Conservation (phyloP, 2,113 vertebrate genomes). For the Callithrix jacchus region DNA sequence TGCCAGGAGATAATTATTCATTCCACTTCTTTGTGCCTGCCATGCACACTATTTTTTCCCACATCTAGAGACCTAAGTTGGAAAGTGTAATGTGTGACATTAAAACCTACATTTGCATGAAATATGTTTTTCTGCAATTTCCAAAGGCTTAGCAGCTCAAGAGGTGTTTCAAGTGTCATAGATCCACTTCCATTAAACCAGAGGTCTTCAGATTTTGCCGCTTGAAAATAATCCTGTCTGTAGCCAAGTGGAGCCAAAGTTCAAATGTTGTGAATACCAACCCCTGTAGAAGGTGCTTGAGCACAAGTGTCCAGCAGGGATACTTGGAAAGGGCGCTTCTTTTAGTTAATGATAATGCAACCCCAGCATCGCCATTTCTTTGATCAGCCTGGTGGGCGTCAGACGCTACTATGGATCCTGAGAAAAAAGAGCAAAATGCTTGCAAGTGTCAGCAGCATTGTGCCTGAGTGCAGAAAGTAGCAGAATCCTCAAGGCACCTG, state of each 20-base stretch:
- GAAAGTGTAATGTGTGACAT: slow-evolving; percentile 54
- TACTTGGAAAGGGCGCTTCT: background rate
- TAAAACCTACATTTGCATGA: slow-evolving; percentile 55
- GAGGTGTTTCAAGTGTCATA: slow-evolving; percentile 40
- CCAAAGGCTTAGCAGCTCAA: slow-evolving; percentile 12
- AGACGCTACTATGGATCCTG: background rate
- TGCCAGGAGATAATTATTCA: slow-evolving; percentile 51
- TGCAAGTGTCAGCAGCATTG: background rate
- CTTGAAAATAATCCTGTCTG: slow-evolving; percentile 33
- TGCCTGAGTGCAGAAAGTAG: background rate
- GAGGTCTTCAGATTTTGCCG: background rate
- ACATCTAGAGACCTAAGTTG: slow-evolving; percentile 51
- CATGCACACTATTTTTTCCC: background rate
- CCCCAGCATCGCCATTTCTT: background rate
- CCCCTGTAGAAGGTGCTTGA: background rate
- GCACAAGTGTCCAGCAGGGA: background rate
- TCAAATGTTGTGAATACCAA: background rate
- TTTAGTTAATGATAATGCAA: background rate
- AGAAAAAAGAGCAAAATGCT: background rate
- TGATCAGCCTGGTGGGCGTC: background rate
- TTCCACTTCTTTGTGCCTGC: slow-evolving; percentile 34
- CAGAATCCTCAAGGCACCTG: background rate
- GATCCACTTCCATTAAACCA: background rate
- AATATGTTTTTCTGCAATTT: slow-evolving; percentile 45
- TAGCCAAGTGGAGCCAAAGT: background rate